phyloP scores from a whole-genome alignment of 2,113 vertebrate genomes.

The Ameiurus melas region DNA sequence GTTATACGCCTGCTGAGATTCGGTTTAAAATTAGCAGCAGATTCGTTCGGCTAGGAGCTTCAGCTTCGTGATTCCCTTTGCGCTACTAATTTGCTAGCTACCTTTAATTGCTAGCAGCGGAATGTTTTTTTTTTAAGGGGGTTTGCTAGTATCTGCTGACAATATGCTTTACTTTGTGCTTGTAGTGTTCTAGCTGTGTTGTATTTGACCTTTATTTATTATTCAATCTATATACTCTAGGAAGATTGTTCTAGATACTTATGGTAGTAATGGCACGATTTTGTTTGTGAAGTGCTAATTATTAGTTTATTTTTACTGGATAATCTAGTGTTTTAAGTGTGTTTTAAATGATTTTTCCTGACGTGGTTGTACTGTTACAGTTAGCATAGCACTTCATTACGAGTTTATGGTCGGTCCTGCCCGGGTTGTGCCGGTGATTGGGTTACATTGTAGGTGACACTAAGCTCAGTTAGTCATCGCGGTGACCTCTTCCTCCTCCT shows the following conservation, averaged over 20 bases:
- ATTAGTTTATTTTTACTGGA: neutral
- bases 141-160: neutral
- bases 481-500: slow-evolving; percentile 71
- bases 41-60: neutral
- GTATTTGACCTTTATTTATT: neutral
- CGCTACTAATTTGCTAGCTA: neutral
- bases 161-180: neutral
- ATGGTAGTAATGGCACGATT: neutral
- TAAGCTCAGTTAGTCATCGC: slow-evolving; percentile 57
- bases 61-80: neutral
- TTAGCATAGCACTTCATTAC: neutral
- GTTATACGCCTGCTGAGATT: neutral
- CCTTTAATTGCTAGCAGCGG: neutral
- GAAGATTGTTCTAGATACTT: no score
- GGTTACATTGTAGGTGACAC: slow-evolving; percentile 50
- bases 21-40: neutral
- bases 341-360: neutral
- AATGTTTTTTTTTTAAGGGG: neutral
- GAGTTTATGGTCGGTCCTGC: slow-evolving; percentile 31
- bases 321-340: neutral
- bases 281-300: neutral
- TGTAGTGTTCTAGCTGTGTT: neutral
- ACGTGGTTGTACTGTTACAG: neutral
- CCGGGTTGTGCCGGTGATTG: slow-evolving; percentile 39
- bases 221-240: neutral